These are phyloP conservation scores for Synergus laeviventris DNA, from an alignment of 2,888 invertebrate species.

Conservation along the genomic window DNA sequence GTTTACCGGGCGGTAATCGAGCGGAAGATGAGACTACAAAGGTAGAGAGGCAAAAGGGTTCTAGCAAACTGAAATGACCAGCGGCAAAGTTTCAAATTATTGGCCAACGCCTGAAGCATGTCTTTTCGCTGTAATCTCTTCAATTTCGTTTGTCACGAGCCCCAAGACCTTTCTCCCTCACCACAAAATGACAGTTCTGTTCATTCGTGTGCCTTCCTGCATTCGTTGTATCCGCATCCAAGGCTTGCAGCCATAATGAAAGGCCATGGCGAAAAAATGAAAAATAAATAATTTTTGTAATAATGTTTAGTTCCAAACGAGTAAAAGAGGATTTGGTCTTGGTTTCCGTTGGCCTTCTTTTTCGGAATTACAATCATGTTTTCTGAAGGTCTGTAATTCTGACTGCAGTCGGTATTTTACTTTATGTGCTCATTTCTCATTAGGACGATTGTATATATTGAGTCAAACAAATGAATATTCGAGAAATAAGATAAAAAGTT, in stretches of 20 bases:
- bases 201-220: slow-evolving; percentile 46
- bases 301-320: slow-evolving; percentile 12
- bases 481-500: neutral
- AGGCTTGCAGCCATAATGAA: slow-evolving; percentile 45
- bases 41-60: slow-evolving; percentile 25
- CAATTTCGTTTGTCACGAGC: slow-evolving; percentile 69
- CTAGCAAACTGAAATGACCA: slow-evolving; percentile 40
- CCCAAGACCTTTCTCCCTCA: slow-evolving; percentile 53
- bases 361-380: neutral
- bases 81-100: slow-evolving; percentile 63
- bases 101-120: slow-evolving; percentile 54
- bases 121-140: slow-evolving; percentile 58
- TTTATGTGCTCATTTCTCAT: neutral
- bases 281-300: slow-evolving; percentile 7
- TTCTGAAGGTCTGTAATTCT: neutral
- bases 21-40: neutral
- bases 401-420: neutral
- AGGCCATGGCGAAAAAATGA: slow-evolving; percentile 40
- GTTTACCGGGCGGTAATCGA: slow-evolving; percentile 2
- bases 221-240: slow-evolving; percentile 49
- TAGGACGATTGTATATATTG: neutral
- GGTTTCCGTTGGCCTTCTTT: slow-evolving; percentile 1
- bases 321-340: neutral
- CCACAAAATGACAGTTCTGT: slow-evolving; percentile 59
- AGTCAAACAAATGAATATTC: neutral